phyloP scores from a whole-genome alignment of 1,140 invertebrate species.

The Lordiphosa stackelbergi region DNA sequence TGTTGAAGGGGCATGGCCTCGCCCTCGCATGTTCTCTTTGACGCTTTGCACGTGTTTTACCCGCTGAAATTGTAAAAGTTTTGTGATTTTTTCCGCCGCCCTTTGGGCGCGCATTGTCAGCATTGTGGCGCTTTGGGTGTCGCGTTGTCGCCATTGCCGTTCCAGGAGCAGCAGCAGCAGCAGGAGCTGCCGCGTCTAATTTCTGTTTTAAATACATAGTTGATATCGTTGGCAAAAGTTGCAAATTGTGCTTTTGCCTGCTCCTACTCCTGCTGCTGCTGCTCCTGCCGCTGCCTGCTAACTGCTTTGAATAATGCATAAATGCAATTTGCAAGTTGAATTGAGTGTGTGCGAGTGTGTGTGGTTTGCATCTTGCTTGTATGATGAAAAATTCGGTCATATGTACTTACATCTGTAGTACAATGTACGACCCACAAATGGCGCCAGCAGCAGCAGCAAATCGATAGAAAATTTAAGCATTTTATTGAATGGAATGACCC shows the following conservation, averaged over 20 bases:
- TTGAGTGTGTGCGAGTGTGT: slow-evolving; percentile 11
- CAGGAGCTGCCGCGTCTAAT: slow-evolving; percentile 62
- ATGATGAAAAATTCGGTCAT: slow-evolving; percentile 10
- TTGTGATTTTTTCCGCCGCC: slow-evolving; percentile 43
- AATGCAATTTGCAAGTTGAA: slow-evolving; percentile 43
- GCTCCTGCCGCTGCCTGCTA: slow-evolving; percentile 12
- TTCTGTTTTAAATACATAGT: slow-evolving; percentile 72
- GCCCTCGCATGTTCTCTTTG: slow-evolving; percentile 47
- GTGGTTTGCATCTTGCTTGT: slow-evolving; percentile 13
- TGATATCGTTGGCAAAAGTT: slow-evolving; percentile 61
- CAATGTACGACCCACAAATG: neutral
- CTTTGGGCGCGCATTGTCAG: slow-evolving; percentile 47
- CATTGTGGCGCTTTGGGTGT: slow-evolving; percentile 17
- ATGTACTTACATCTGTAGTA: neutral
- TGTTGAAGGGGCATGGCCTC: slow-evolving; percentile 11
- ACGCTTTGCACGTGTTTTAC: slow-evolving; percentile 65
- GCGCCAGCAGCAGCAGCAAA: no score
- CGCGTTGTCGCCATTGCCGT: slow-evolving; percentile 8
- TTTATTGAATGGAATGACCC: no score
- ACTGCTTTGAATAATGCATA: slow-evolving; percentile 57
- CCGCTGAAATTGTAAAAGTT: slow-evolving; percentile 69
- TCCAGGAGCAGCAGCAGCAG: slow-evolving; percentile 13
- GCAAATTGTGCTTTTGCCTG: slow-evolving; percentile 44
- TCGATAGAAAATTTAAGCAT: no score
- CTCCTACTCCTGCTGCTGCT: slow-evolving; percentile 3